These are phyloP conservation scores for Acholoe squamosa DNA, from an alignment of 2,888 invertebrate genomes.

Conservation along the genomic window DNA sequence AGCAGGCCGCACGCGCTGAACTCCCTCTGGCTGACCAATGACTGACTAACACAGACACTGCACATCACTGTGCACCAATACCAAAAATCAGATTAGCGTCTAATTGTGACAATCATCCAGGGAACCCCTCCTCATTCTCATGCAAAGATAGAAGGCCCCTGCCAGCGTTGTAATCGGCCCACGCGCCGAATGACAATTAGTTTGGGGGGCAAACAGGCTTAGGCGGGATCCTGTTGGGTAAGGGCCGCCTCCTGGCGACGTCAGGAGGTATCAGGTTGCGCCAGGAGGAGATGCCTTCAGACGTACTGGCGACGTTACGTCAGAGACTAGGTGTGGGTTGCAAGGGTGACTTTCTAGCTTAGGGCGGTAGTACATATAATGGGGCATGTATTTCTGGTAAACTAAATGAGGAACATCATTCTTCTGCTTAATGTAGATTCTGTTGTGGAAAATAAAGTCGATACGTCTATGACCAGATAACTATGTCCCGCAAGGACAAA, in stretches of 20 bases:
- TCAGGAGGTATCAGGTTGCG: conserved; percentile 13
- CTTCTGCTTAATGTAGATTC: too few species aligned
- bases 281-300: neutral
- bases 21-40: neutral
- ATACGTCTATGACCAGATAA: too few species aligned
- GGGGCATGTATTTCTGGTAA: too few species aligned
- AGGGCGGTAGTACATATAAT: too few species aligned
- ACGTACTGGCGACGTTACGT: neutral
- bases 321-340: neutral
- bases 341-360: neutral
- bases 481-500: too few species aligned
- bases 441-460: too few species aligned
- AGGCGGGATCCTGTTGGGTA: conserved; percentile 42
- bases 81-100: conserved; percentile 20
- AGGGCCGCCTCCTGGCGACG: neutral
- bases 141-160: conserved; percentile 18
- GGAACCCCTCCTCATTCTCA: neutral
- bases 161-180: neutral
- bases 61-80: neutral
- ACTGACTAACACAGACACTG: neutral
- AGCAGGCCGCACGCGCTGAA: neutral
- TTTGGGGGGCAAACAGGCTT: conserved; percentile 43
- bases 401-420: too few species aligned
- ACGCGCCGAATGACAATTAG: conserved; percentile 53
- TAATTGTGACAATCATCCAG: conserved; percentile 18